Base-by-base conservation (phyloP, 2,113 vertebrate species). In the Hippocampus zosterae region DNA sequence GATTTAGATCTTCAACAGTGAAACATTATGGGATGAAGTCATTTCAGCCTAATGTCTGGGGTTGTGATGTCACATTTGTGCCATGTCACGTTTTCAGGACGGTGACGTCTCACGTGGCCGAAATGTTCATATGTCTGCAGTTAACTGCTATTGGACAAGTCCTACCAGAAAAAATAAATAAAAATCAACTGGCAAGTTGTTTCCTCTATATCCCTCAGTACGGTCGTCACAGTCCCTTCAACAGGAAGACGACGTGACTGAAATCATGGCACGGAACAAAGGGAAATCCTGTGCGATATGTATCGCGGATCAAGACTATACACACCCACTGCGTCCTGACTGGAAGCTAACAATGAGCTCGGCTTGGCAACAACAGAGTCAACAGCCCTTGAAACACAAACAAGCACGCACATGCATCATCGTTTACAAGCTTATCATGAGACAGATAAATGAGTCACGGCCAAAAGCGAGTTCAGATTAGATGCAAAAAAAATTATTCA, bases 211-310 rank as follows among this genome's bases (percentile, higher is more conserved):
- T 48, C 7, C 25, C 12, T 4, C 2, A 59, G 23, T 73, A 13
- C 21, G 6, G 62, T 52, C 57, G 66, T 82, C 81, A 72, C 79
- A 83, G 67, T 76, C 0, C 4, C 52, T 72, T 53, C 73, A 64
- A 72, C 83, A 85, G 87, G 83, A 90, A 88, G 80, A 70, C 68
- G 63, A 37, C 68, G 48, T 74, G 71, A 72, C 37, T 70, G 79
- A 77, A 84, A 86, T 75, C 72, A 69, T n/a, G 65, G 18, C 73
- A 59, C 52, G 74, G 60, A 85, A 83, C 80, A 0, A 70, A 73
- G 82, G 87, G 87, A 90, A 85, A 90, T 90, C 87, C 88, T 90
- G 84, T 65, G 68, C 65, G 87, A 87, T 90, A 83, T 84, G 56
- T 65, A 71, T 69, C 68, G 0, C 60, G 52, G 74, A 83, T 81